Evolutionary conservation across 1,140 invertebrate genomes (phyloP), one percentile per base, ranked within the genome.

Genomic region (Nasonia giraulti): DNA sequence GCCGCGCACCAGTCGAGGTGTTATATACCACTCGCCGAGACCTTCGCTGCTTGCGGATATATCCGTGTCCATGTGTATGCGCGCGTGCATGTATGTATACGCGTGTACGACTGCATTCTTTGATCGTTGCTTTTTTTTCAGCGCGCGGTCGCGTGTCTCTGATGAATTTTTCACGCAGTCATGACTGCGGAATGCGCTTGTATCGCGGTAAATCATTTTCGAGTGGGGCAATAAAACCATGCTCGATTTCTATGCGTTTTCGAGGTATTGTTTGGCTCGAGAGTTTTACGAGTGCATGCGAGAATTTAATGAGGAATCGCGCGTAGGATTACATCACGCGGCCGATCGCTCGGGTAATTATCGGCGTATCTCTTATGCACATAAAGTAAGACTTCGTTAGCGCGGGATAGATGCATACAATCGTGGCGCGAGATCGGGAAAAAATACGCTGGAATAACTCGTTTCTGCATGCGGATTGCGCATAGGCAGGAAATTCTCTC

Each of bases 261-360:
- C 40, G 40, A 44, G 33, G 33, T 0, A 37, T 37, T 37, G 33
- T 37, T 5, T 37, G 5, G 2, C 33, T 37, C 4, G 33, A 37
- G 33, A 4, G 33, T 37, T 37, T 37, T 37, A 37, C 33, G 33
- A 37, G 33, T 5, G 33, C 5, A 37, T 44, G 1, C 40, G 55
- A 62, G 55, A 62, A n/a, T 62, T 62, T 62, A 62, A 62, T n/a
- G 12, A 31, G 27, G 11, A 71, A 71, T 14, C 69, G 69, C 69
- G 27, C 68, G 23, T 23, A 2, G 23, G 14, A 83, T 89, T 88
- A 84, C 87, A 87, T 89, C 87, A 89, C 80, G 85, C 85, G 82
- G 47, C 86, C 69, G 88, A 89, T 87, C 74, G 40, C 31, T 31
- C 27, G 47, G 11, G 82, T 62, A 78, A 75, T 47, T 37, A 69